These are phyloP conservation scores for Melierax canorus DNA, from an alignment of 2,113 vertebrate species.

Conservation along the genomic window DNA sequence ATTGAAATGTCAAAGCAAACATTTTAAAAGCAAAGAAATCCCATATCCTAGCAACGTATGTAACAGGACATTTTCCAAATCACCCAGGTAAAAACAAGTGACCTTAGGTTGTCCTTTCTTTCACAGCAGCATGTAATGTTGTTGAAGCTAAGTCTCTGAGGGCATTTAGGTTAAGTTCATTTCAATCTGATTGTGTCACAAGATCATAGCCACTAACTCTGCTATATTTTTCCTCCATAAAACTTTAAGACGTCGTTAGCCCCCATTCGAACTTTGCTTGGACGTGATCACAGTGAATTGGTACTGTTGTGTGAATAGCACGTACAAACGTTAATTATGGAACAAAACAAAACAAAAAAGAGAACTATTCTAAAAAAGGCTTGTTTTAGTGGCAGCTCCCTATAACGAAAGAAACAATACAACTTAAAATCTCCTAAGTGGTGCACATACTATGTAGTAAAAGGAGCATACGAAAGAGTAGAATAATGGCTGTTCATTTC, in stretches of 20 bases:
- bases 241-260: constrained; percentile 29
- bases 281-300: not conserved
- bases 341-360: not conserved
- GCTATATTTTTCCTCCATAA: not conserved
- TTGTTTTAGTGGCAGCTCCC: not conserved
- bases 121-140: not conserved
- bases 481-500: not conserved
- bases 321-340: not conserved
- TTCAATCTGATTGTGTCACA: constrained; percentile 5
- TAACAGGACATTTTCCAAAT: not conserved
- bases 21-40: not conserved
- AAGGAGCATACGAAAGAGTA: not conserved
- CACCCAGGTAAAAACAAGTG: not conserved
- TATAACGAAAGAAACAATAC: not conserved
- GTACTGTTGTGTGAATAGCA: not conserved
- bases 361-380: not conserved
- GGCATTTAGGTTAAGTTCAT: not conserved
- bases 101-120: not conserved
- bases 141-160: not conserved
- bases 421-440: not conserved
- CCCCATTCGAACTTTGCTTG: not conserved
- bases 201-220: not conserved
- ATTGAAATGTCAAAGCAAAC: not conserved
- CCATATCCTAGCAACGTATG: not conserved
- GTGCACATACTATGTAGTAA: not conserved